Evolutionary conservation across 1,140 invertebrate species (phyloP).

Genomic region (Heliothis subflexa): DNA sequence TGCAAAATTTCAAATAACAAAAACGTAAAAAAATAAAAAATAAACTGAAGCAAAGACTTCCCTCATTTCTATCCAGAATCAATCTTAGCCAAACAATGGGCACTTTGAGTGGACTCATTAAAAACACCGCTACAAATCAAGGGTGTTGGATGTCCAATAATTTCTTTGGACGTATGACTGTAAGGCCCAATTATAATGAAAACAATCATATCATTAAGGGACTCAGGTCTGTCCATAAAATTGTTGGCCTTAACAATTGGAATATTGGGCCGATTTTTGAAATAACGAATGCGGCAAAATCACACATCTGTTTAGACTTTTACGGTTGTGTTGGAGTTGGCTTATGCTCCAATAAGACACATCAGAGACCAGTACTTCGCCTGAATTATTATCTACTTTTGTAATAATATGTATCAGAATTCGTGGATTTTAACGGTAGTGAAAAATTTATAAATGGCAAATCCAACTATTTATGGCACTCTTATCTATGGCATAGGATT

Average conservation of each 20-base stretch:
- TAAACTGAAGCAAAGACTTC: constrained; percentile 33
- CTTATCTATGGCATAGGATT: too few species aligned
- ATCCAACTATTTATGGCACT: too few species aligned
- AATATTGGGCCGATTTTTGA: constrained; percentile 23
- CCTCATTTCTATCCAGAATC: constrained; percentile 22
- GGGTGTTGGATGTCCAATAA: constrained; percentile 56
- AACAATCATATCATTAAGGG: constrained; percentile 70
- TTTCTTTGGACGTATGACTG: constrained; percentile 61
- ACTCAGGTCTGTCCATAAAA: constrained; percentile 48
- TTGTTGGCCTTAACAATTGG: constrained; percentile 46
- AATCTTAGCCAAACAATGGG: constrained; percentile 46
- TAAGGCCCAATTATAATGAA: constrained; percentile 67
- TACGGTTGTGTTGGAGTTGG: too few species aligned
- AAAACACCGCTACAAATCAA: constrained; percentile 59
- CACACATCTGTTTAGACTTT: too few species aligned
- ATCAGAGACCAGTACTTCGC: too few species aligned
- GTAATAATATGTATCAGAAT: too few species aligned
- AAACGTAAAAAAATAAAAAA: neutral
- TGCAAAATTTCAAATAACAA: neutral
- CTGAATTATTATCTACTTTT: too few species aligned
- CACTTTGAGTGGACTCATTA: constrained; percentile 53
- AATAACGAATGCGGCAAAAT: constrained; percentile 18
- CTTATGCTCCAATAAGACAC: too few species aligned
- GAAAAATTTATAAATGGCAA: too few species aligned
- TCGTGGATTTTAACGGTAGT: too few species aligned